phyloP scores from a whole-genome alignment of 2,797 vertebrate genomes.

The Karalla daura region DNA sequence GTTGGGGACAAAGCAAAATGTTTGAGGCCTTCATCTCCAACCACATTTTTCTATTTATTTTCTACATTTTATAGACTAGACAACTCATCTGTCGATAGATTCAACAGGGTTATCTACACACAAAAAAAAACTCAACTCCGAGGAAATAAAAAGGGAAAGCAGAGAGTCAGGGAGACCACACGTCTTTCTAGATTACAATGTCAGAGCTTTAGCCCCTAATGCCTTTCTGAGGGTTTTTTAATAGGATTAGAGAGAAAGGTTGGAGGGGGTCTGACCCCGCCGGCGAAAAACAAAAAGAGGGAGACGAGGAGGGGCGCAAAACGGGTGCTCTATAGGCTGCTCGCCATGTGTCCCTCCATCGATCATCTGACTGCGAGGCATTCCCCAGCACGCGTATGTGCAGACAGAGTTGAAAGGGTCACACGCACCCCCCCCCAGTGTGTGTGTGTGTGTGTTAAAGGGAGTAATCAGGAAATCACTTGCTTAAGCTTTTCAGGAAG shows the following conservation, averaged over 20 bases:
- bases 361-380: constrained; percentile 72
- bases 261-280: constrained; percentile 57
- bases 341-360: constrained; percentile 63
- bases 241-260: constrained; percentile 78
- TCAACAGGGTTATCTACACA: no score
- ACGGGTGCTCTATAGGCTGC: constrained; percentile 32
- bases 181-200: constrained; percentile 65
- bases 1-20: no score
- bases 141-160: constrained; percentile 20
- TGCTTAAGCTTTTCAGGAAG: constrained; percentile 65
- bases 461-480: constrained; percentile 69
- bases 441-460: constrained; percentile 20
- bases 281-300: constrained; percentile 62
- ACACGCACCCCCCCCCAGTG: constrained; percentile 46
- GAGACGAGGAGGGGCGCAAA: constrained; percentile 43
- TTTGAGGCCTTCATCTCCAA: no score
- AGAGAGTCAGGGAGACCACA: constrained; percentile 36
- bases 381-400: constrained; percentile 66
- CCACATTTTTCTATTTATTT: no score
- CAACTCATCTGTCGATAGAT: no score
- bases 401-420: constrained; percentile 49
- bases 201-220: constrained; percentile 69
- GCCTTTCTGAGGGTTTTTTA: constrained; percentile 72
- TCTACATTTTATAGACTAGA: no score
- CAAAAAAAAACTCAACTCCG: no score